Conservation (phyloP, 1,140 invertebrate genomes). For the Apocrypta bakeri region DNA sequence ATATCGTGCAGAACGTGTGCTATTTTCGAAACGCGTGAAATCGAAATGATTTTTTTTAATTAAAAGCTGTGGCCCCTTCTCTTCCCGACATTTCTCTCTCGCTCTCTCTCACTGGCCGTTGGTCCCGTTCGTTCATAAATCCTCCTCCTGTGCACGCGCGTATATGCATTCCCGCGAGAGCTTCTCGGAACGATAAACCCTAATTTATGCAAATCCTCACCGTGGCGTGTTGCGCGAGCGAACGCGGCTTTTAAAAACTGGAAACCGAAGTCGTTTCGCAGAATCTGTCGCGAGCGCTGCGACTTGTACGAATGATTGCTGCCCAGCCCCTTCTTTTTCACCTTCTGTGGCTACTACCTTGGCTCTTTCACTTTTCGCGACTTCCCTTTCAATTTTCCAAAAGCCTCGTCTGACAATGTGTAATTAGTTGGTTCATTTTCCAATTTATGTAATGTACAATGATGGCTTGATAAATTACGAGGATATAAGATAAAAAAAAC, state of each 20-base stretch:
- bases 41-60: slow-evolving; percentile 54
- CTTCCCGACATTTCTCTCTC: slow-evolving; percentile 11
- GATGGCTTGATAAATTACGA: too few relatives aligned
- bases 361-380: neutral
- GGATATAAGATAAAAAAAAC: too few relatives aligned
- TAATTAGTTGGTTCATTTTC: too few relatives aligned
- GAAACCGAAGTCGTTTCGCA: slow-evolving; percentile 66
- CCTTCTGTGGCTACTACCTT: neutral
- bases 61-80: slow-evolving; percentile 27
- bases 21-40: slow-evolving; percentile 53
- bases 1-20: slow-evolving; percentile 19
- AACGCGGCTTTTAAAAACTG: slow-evolving; percentile 50
- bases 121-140: slow-evolving; percentile 45
- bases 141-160: slow-evolving; percentile 35
- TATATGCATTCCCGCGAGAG: slow-evolving; percentile 50
- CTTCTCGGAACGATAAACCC: slow-evolving; percentile 75
- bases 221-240: slow-evolving; percentile 50
- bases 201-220: slow-evolving; percentile 74
- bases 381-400: neutral
- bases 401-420: neutral
- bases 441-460: too few relatives aligned
- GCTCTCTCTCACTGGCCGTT: neutral
- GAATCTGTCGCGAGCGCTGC: slow-evolving; percentile 65
- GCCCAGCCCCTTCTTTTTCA: slow-evolving; percentile 36
- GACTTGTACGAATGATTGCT: slow-evolving; percentile 45